Evolutionary conservation across 2,113 vertebrate species (phyloP).

Genomic region (Uria aalge): DNA sequence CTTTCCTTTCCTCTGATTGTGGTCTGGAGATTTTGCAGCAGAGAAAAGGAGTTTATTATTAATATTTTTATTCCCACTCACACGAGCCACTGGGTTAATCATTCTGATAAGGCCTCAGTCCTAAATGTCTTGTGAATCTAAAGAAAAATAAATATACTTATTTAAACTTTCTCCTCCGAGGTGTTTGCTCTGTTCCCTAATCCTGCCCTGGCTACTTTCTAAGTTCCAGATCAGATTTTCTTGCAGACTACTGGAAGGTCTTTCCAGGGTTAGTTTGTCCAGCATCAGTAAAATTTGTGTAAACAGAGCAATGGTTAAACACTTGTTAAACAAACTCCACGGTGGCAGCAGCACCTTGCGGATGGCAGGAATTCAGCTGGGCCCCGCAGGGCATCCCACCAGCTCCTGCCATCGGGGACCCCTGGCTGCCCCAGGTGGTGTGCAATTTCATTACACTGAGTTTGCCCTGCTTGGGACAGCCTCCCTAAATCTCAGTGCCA

Average conservation of each 20-base stretch:
- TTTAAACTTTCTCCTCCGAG: not conserved
- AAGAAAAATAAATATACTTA: not conserved
- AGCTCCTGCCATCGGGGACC: not conserved
- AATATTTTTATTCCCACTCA: not conserved
- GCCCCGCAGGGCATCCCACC: not conserved
- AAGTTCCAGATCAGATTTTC: not conserved
- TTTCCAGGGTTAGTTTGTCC: not conserved
- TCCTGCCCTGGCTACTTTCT: not conserved
- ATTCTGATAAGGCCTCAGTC: not conserved
- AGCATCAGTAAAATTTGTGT: not conserved
- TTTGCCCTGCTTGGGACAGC: not conserved
- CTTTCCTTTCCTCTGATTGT: not conserved
- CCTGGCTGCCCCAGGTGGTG: rapidly evolving
- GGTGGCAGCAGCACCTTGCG: not conserved
- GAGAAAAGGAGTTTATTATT: not conserved
- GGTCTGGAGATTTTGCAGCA: not conserved
- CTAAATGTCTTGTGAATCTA: not conserved
- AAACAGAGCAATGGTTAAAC: not conserved
- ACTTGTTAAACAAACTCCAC: not conserved
- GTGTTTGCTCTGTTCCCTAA: not conserved
- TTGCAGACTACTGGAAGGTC: not conserved
- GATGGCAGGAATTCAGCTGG: not conserved
- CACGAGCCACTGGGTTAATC: not conserved
- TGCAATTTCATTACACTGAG: not conserved
- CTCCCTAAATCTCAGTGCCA: not conserved